A percentile compares a stretch with the other conserved stretches of the same genome.
phyloP scores from a whole-genome alignment of 2,113 vertebrate genomes.

The Vireo altiloquus region DNA sequence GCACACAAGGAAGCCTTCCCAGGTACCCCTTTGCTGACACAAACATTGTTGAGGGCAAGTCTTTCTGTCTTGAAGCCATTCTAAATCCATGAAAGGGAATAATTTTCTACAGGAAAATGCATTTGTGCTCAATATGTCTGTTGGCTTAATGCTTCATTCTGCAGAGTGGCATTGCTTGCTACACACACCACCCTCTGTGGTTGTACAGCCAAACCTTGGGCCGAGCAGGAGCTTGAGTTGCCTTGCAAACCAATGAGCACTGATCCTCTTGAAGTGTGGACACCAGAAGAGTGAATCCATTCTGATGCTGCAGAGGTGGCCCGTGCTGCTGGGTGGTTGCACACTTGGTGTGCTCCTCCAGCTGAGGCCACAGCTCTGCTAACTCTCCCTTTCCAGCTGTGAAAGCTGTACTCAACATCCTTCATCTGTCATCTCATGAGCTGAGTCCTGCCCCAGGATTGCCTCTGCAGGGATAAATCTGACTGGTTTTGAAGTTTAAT shows the following conservation, averaged over 20 bases:
- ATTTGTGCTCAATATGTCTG: accelerated
- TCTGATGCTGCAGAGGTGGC: neutral
- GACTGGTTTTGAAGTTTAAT: neutral
- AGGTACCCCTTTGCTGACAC: neutral
- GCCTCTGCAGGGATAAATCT: neutral
- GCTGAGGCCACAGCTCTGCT: neutral
- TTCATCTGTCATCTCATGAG: neutral
- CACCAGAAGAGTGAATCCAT: neutral
- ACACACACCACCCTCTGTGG: neutral
- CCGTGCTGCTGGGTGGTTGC: neutral
- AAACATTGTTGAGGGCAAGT: neutral
- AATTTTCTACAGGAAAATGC: neutral
- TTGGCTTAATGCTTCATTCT: neutral
- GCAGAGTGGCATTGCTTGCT: neutral
- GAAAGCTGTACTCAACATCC: neutral
- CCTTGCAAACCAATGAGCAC: neutral
- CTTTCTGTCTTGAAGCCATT: neutral
- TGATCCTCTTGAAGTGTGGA: accelerated
- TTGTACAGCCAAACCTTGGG: neutral
- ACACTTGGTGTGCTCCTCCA: accelerated
- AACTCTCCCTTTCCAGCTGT: neutral
- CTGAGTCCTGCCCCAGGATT: neutral
- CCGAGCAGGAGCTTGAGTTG: neutral
- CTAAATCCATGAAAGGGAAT: neutral
- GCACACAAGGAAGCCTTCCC: neutral